These are phyloP conservation scores for Pantherophis alleghaniensis DNA, from an alignment of 2,797 vertebrate genomes.

Conservation along the genomic window DNA sequence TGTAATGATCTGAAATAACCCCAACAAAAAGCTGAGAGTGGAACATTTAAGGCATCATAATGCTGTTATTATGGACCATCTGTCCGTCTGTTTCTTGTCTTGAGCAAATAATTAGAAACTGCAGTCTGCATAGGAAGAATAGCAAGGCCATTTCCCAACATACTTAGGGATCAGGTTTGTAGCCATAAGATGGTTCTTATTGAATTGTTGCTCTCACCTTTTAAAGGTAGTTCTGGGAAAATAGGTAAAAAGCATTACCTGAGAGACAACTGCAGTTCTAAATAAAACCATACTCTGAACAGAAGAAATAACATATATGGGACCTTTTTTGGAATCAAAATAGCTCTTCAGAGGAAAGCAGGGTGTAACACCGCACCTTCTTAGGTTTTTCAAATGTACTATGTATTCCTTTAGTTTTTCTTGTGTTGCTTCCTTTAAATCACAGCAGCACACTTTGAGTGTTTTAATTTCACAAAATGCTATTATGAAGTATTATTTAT, in stretches of 20 bases:
- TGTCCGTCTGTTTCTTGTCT: conserved; percentile 15
- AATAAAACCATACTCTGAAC: conserved; percentile 51
- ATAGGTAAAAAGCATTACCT: conserved; percentile 58
- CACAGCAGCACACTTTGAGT: conserved; percentile 54
- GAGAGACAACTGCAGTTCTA: conserved; percentile 57
- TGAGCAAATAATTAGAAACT: conserved; percentile 25
- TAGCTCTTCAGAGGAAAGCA: conserved; percentile 56
- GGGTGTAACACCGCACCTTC: conserved; percentile 43
- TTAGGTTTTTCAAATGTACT: conserved; percentile 44
- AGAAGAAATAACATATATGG: conserved; percentile 45
- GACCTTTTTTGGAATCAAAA: conserved; percentile 54
- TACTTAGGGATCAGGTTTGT: conserved; percentile 42
- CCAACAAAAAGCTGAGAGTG: conserved; percentile 16
- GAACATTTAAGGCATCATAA: neutral
- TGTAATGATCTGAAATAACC: conserved; percentile 34
- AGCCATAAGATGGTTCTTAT: conserved; percentile 48
- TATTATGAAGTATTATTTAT: conserved; percentile 51
- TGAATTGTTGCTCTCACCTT: conserved; percentile 56
- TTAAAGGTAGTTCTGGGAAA: conserved; percentile 62
- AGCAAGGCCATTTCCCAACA: conserved; percentile 38
- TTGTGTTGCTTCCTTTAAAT: conserved; percentile 48
- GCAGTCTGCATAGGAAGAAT: conserved; percentile 42
- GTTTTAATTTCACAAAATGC: conserved; percentile 61
- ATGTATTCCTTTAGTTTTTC: conserved; percentile 24
- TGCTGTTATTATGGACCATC: neutral